Percentiles rank a stretch among this genome's conserved stretches.
phyloP scores from a whole-genome alignment of 2,113 vertebrate genomes.

The Spheniscus mendiculus region DNA sequence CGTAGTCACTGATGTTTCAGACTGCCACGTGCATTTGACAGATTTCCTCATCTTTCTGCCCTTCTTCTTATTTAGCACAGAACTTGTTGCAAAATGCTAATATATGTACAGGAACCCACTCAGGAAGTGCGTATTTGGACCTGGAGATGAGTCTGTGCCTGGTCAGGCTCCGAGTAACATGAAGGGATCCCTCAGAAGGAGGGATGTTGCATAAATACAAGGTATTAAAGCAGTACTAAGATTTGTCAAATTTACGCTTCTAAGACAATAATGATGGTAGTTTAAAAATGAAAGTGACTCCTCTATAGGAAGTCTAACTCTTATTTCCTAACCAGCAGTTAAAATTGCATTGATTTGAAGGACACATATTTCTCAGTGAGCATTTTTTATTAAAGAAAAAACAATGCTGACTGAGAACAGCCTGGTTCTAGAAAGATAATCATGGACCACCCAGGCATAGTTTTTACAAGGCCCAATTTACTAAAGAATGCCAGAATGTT shows the following conservation, averaged over 20 bases:
- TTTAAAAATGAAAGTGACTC: conserved; percentile 20
- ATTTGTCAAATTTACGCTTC: not conserved
- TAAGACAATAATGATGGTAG: not conserved
- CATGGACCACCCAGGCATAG: conserved; percentile 29
- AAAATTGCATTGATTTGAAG: conserved; percentile 24
- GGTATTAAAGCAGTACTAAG: not conserved
- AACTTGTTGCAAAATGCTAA: not conserved
- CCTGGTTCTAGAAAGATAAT: not conserved
- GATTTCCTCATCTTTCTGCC: not conserved
- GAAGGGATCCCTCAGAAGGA: not conserved
- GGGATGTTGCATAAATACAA: not conserved
- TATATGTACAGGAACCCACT: not conserved
- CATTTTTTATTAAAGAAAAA: conserved; percentile 14
- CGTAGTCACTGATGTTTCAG: not conserved
- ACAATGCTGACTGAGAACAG: conserved; percentile 7
- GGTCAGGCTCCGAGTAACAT: not conserved
- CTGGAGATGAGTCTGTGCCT: not conserved
- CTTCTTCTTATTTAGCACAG: not conserved
- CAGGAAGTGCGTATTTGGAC: not conserved
- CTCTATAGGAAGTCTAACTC: not conserved
- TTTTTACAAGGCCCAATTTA: conserved; percentile 47
- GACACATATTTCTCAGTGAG: conserved; percentile 10
- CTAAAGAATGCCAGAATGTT: conserved; percentile 16
- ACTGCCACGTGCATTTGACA: not conserved
- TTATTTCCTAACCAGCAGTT: conserved; percentile 3